Evolutionary conservation across 2,797 vertebrate genomes (phyloP).

Genomic region (Sciaenops ocellatus): DNA sequence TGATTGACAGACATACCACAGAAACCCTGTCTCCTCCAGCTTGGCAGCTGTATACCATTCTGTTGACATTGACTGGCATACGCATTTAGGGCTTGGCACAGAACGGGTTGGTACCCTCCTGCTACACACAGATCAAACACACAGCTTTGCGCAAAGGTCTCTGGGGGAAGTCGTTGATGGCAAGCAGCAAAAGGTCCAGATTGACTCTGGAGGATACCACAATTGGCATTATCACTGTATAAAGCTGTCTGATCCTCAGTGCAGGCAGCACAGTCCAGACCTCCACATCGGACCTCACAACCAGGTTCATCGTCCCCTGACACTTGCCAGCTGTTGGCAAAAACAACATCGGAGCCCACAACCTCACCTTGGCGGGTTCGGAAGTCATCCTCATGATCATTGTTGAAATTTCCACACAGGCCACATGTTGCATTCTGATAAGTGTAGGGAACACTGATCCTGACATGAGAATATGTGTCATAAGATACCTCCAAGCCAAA

Average conservation of each 20-base stretch:
- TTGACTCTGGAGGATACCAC: slow-evolving; percentile 61
- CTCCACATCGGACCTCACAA: slow-evolving; percentile 57
- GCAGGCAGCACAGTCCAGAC: slow-evolving; percentile 54
- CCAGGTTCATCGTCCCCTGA: slow-evolving; percentile 26
- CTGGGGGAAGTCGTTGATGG: slow-evolving; percentile 37
- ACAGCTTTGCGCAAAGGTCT: slow-evolving; percentile 69
- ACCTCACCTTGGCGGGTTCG: slow-evolving; percentile 43
- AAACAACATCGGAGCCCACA: slow-evolving; percentile 60
- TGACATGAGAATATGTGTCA: slow-evolving; percentile 62
- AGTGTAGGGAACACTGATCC: slow-evolving; percentile 63
- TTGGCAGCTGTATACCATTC: background rate
- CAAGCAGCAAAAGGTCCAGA: slow-evolving; percentile 74
- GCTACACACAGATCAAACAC: slow-evolving; percentile 74
- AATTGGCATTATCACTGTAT: slow-evolving; percentile 51
- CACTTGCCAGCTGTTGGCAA: slow-evolving; percentile 74
- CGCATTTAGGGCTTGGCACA: slow-evolving; percentile 73
- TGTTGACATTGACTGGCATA: slow-evolving; percentile 78
- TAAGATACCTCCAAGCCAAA: slow-evolving; percentile 77
- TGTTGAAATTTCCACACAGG: slow-evolving; percentile 79
- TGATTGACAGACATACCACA: too few species aligned
- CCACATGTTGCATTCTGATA: slow-evolving; percentile 75
- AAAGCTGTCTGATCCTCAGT: slow-evolving; percentile 11
- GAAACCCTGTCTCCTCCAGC: too few species aligned
- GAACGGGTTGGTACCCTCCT: slow-evolving; percentile 66
- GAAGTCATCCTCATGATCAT: slow-evolving; percentile 71